phyloP scores from a whole-genome alignment of 2,113 vertebrate genomes.

The Myotis lucifugus region DNA sequence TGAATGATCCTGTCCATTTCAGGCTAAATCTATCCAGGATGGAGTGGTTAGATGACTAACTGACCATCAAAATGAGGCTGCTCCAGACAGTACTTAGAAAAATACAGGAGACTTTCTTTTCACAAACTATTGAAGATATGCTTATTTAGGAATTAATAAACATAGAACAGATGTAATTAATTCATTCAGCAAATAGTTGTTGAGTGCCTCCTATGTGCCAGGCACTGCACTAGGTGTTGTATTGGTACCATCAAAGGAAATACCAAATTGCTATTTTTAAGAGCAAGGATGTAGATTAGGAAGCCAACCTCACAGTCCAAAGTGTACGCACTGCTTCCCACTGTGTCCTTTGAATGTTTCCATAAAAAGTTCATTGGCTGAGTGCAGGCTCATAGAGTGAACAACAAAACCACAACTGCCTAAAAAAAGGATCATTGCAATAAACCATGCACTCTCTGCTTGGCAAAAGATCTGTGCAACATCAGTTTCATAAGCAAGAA shows the following conservation, averaged over 20 bases:
- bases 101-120: neutral
- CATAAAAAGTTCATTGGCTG: neutral
- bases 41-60: neutral
- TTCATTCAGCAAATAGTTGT: neutral
- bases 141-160: neutral
- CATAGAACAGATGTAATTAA: neutral
- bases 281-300: neutral
- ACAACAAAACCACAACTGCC: neutral
- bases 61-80: neutral
- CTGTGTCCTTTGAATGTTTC: neutral
- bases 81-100: neutral
- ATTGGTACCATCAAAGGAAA: neutral
- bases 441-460: neutral
- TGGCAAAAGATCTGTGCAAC: conserved; percentile 57
- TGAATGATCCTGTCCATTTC: neutral
- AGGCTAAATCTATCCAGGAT: neutral
- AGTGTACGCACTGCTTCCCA: neutral
- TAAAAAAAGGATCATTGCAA: neutral
- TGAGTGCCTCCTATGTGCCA: neutral
- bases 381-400: neutral
- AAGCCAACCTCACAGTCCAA: neutral
- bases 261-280: neutral
- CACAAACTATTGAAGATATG: neutral
- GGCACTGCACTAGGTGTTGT: neutral
- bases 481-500: conserved; percentile 69